Evolutionary conservation across 2,888 invertebrate genomes (phyloP).

Genomic region (Ecliptopera silaceata): DNA sequence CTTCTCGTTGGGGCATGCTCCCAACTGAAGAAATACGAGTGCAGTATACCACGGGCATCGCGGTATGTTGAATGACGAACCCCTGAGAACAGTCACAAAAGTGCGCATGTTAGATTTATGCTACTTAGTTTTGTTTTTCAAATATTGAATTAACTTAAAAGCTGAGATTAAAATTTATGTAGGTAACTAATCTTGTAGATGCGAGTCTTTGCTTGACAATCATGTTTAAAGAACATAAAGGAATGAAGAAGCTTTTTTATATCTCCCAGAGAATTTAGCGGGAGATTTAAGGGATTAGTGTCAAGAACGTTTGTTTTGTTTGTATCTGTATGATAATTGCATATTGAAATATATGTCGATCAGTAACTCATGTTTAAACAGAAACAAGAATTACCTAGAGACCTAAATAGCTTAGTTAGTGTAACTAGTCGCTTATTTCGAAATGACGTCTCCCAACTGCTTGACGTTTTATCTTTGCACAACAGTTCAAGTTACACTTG

Average conservation of each 20-base stretch:
- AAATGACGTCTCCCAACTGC: constrained; percentile 54
- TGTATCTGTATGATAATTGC: not conserved
- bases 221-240: too few relatives aligned
- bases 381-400: constrained; percentile 25
- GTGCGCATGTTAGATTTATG: not conserved
- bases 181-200: too few relatives aligned
- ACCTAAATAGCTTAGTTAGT: constrained; percentile 24
- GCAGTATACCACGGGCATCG: constrained; percentile 93
- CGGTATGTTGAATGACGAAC: constrained; percentile 94
- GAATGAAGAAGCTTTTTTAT: too few relatives aligned
- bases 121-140: not conserved
- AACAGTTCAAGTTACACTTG: constrained; percentile 40
- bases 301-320: not conserved
- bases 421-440: constrained; percentile 53
- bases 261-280: too few relatives aligned
- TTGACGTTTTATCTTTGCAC: constrained; percentile 59
- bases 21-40: constrained; percentile 97
- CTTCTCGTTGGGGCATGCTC: constrained; percentile 92
- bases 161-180: too few relatives aligned
- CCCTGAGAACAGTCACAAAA: constrained; percentile 74
- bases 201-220: too few relatives aligned
- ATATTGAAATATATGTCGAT: constrained; percentile 56
- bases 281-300: not conserved
- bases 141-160: too few relatives aligned
- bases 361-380: too few relatives aligned